Evolutionary conservation across 2,797 vertebrate genomes (phyloP), one percentile per base, ranked within the genome.

Genomic region (Aldrovandia affinis): DNA sequence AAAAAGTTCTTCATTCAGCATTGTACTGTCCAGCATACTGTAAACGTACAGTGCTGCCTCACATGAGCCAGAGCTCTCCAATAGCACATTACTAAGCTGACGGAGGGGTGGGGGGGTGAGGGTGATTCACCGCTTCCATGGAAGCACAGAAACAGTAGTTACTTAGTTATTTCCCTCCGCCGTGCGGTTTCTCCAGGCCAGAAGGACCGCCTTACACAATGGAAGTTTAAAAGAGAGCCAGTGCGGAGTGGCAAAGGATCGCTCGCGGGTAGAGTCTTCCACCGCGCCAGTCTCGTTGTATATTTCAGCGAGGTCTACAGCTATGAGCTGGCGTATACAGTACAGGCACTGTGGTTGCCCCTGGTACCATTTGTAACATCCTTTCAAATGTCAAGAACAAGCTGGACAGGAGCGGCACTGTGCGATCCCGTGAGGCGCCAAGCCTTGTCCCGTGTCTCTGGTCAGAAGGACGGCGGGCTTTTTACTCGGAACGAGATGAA

Each of bases 381-480:
- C 30, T 39, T 70, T 70, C 65, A 70, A 70, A 70, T 33, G 65
- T 39, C 65, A 70, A 39, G 65, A 70, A 70, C 15, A 39, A 70
- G 15, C 15, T 33, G 14, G 1, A 36, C 14, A 33, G 33, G 2
- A 18, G 20, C 39, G 20, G 36, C 39, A 57, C 55, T 57, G 55
- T 57, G 18, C 2, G 55, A 57, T 57, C 2, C 0, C 55, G 18
- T 14, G 9, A 20, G 5, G 10, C 55, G 15, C 55, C 55, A 52
- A 12, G 50, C 12, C 50, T 12, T 52, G 12, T 57, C 55, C 10
- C 18, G 18, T 57, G 55, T 3, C 10, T 57, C 18, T 20, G 9
- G 55, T 14, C 55, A 57, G 7, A 14, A 57, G 18, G 55, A 57
- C 2, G 18, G 55, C 55, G 2, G 18, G 55, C 15, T 57, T 57